These are phyloP conservation scores for Linnaemya vulpina DNA, from an alignment of 2,888 invertebrate genomes.

Conservation along the genomic window DNA sequence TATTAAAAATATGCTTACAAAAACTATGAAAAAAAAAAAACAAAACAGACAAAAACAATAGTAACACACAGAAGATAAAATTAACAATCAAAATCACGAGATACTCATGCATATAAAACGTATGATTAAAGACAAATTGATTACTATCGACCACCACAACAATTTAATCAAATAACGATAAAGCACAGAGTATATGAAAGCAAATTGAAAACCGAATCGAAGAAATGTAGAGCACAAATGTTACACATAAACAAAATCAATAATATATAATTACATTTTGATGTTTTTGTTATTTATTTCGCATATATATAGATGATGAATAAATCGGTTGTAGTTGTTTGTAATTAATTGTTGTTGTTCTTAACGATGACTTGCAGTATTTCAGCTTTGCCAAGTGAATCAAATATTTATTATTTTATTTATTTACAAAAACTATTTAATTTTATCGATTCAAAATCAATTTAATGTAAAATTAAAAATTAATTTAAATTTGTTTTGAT, in stretches of 20 bases:
- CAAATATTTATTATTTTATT: background rate
- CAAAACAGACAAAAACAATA: no score
- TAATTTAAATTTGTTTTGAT: background rate
- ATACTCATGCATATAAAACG: slow-evolving; percentile 50
- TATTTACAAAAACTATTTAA: background rate
- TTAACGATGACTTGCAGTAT: slow-evolving; percentile 13
- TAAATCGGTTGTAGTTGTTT: slow-evolving; percentile 30
- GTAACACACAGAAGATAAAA: slow-evolving; percentile 1
- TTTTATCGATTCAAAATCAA: background rate
- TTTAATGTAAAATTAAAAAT: background rate
- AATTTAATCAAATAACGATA: slow-evolving; percentile 1
- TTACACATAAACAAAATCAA: slow-evolving; percentile 10
- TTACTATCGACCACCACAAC: background rate
- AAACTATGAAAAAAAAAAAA: no score
- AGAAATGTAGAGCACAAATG: slow-evolving; percentile 15
- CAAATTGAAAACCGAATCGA: slow-evolving; percentile 19
- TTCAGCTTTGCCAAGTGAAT: slow-evolving; percentile 8
- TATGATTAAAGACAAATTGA: slow-evolving; percentile 50
- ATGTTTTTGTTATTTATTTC: slow-evolving; percentile 31
- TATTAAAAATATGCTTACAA: no score
- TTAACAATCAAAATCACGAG: slow-evolving; percentile 65
- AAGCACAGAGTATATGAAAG: slow-evolving; percentile 5
- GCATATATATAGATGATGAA: slow-evolving; percentile 5
- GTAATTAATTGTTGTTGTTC: slow-evolving; percentile 5
- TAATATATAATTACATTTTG: slow-evolving; percentile 50